Base-by-base conservation (phyloP, 2,797 vertebrate genomes). In the Gymnoscopelus braueri region DNA sequence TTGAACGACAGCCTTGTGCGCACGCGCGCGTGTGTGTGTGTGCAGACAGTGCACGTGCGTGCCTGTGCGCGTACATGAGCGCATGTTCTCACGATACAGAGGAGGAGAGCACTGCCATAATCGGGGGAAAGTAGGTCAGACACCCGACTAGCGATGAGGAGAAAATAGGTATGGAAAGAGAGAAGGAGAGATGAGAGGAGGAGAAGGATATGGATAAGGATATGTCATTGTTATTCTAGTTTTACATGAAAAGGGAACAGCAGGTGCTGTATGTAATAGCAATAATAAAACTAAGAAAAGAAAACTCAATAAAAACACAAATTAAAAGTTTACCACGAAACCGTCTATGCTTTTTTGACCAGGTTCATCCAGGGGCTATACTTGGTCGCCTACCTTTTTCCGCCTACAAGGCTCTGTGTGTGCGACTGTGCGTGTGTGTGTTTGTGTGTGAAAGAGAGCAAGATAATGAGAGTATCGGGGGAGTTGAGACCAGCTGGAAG, bases 61-160 rank as follows among this genome's bases (percentile, higher is more conserved):
- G 69, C 60, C 61, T 61, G 47, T 73, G 63, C 26, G 9, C 1
- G 8, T 56, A 4, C 11, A 14, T 56, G 24, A 8, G 9, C 11
- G 54, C 24, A 23, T 83, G 74, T 89, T 79, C 71, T 79, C 71
- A 76, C 15, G 74, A 83, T 82, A 88, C 77, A 83, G 80, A 85
- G 76, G 75, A 84, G 79, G 72, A 85, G 84, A 90, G 85, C 83
- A 90, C 87, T 91, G 88, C 91, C 89, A 87, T 88, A 91, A 87
- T 87, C 72, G 79, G 80, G 8, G 87, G 74, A 88, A 92, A 91
- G 86, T 92, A 90, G 89, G 89, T 89, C 88, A 90, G 88, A 89
- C 87, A 77, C 78, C 39, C 49, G 59, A 84, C 82, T 82, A 82
- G 82, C 57, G 80, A 80, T 63, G 84, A 85, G 80, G 75, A 85